Base-by-base conservation (phyloP, 2,888 invertebrate species). In the Stenurella melanura region DNA sequence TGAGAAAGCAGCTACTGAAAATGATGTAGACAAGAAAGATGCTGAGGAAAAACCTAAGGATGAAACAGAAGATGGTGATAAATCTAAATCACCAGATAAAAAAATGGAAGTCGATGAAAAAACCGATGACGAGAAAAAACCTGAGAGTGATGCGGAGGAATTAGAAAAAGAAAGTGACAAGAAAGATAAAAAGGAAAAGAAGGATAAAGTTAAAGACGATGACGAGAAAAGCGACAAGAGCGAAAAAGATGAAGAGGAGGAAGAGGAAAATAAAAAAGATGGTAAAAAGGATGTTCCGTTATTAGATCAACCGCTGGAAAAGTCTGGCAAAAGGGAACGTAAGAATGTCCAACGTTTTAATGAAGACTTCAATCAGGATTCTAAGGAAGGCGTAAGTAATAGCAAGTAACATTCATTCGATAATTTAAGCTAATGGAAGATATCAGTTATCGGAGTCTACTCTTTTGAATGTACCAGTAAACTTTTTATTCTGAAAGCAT, bases 261-360 rank as follows among this genome's bases (percentile, higher is more conserved):
- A 83, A 18, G 81, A 82, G 34, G 81, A 84, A 11, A 83, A 82
- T 70, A 81, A 82, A 56, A 81, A 83, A 72, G 83, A 87, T 64
- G 84, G 85, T 19, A 86, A 86, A 34, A 86, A 86, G 26, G 87
- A 87, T 58, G 85, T 88, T 71, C 87, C 88, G 56, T 80, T 88
- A 56, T 81, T 88, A 64, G 89, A 89, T 80, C 89, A 89, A 78
- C 88, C 89, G 10, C 78, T 88, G 42, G 88, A 89, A 73, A 85
- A 86, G 61, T 83, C 88, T 34, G 89, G 88, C 12, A 86, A 88
- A 74, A 84, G 88, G 70, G 88, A 89, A 78, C 83, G 88, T n/a
- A 89, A 89, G 79, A 88, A 87, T 80, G 87, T 87, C 5, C 87
- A 88, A 74, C 81, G 88, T 60, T 88, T 88, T 79, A 87, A 86